phyloP scores from a whole-genome alignment of 2,797 vertebrate genomes.

The Lophura swinhoii region DNA sequence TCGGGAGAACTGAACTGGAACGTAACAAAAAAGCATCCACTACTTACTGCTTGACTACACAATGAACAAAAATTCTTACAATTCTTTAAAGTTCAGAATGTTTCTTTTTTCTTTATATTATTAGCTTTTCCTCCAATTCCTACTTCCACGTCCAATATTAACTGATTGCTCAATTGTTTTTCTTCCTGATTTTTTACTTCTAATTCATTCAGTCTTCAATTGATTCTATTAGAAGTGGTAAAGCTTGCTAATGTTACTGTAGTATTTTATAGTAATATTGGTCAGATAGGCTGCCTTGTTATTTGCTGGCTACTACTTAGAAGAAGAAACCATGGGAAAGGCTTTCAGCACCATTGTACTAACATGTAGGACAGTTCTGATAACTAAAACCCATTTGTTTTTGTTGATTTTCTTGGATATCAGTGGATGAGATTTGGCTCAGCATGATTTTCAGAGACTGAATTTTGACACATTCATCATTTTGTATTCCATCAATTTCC shows the following conservation, averaged over 20 bases:
- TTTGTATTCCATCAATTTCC: neutral
- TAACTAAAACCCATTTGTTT: neutral
- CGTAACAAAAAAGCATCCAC: neutral
- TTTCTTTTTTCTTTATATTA: neutral
- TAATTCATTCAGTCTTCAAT: neutral
- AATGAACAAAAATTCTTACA: neutral
- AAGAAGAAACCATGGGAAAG: neutral
- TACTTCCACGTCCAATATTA: neutral
- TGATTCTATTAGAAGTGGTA: neutral
- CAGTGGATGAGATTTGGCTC: neutral
- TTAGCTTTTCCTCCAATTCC: neutral
- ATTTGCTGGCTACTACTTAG: neutral
- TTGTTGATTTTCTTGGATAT: neutral
- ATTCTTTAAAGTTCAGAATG: neutral
- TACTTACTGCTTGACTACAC: conserved; percentile 3
- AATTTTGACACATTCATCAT: neutral
- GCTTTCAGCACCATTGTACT: neutral
- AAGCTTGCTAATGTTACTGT: neutral
- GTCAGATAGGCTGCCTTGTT: neutral
- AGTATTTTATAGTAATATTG: neutral
- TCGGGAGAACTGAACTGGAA: conserved; percentile 10
- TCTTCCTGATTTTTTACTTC: neutral
- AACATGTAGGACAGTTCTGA: neutral
- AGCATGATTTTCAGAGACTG: neutral
- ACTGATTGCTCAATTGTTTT: neutral